These are phyloP conservation scores for Hecatera dysodea DNA, from an alignment of 2,888 invertebrate species.

Conservation along the genomic window DNA sequence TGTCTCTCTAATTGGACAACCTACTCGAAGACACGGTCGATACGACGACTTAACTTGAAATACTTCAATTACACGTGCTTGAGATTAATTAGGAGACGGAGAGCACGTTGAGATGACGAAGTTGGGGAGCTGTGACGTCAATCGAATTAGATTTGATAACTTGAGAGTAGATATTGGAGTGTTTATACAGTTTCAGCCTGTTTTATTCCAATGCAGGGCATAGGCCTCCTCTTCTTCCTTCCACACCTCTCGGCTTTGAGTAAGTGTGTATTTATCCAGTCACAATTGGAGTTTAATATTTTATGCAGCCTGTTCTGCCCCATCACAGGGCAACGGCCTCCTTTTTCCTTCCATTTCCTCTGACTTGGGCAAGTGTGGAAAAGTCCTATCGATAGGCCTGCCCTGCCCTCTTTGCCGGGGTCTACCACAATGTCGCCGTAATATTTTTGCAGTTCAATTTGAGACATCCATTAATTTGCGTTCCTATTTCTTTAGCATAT, in stretches of 20 bases:
- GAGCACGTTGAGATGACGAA: background rate
- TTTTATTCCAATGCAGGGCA: too few relatives aligned
- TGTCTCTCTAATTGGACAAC: slow-evolving; percentile 53
- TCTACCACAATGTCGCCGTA: too few relatives aligned
- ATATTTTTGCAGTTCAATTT: background rate
- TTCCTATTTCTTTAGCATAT: too few relatives aligned
- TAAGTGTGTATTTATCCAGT: too few relatives aligned
- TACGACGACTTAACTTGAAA: slow-evolving; percentile 14
- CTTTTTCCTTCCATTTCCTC: too few relatives aligned
- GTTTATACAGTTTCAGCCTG: too few relatives aligned
- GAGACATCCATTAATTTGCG: background rate
- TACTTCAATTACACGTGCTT: slow-evolving; percentile 41
- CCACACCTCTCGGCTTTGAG: too few relatives aligned
- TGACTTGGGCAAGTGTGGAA: too few relatives aligned
- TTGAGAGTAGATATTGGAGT: background rate
- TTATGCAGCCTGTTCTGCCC: background rate
- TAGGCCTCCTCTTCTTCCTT: too few relatives aligned
- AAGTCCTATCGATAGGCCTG: too few relatives aligned
- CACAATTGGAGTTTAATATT: background rate
- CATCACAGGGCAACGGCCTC: too few relatives aligned
- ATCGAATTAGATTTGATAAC: background rate
- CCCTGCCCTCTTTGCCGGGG: too few relatives aligned
- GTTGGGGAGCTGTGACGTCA: background rate
- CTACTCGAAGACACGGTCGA: slow-evolving; percentile 40
- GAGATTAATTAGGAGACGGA: slow-evolving; percentile 18